A percentile compares a stretch with the other conserved stretches of the same genome.
phyloP scores from a whole-genome alignment of 2,888 invertebrate genomes.

The Heliconius hortense region DNA sequence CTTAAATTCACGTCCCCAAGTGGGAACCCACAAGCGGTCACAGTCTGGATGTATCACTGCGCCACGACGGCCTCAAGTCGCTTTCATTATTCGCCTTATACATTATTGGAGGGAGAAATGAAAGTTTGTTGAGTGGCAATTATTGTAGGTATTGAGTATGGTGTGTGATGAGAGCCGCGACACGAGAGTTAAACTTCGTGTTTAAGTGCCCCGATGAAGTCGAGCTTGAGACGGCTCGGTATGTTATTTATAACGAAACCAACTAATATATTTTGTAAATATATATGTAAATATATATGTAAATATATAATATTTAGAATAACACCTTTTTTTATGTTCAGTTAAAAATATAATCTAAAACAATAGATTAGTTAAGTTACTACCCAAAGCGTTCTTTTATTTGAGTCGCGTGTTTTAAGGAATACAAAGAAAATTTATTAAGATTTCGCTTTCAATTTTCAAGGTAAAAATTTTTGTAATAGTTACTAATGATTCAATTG shows the following conservation, averaged over 20 bases:
- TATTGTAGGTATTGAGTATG: slow-evolving; percentile 15
- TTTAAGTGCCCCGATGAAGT: slow-evolving; percentile 19
- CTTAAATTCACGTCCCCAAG: background rate
- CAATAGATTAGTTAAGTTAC: background rate
- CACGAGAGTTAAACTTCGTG: slow-evolving; percentile 19
- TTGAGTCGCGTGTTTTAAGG: background rate
- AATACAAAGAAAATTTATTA: background rate
- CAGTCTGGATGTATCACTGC: background rate
- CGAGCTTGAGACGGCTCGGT: background rate
- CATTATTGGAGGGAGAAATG: slow-evolving; percentile 2
- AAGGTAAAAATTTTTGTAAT: background rate
- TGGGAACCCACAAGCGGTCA: background rate
- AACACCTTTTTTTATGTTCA: background rate
- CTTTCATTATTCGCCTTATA: background rate
- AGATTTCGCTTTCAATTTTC: background rate
- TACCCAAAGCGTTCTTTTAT: background rate
- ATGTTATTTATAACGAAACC: slow-evolving; percentile 13
- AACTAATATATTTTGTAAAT: slow-evolving; percentile 3
- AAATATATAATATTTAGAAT: background rate
- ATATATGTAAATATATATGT: background rate
- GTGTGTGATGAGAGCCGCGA: slow-evolving; percentile 1
- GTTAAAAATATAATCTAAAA: background rate
- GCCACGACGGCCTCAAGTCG: background rate
- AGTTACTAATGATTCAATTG: background rate
- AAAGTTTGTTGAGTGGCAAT: slow-evolving; percentile 16